These are phyloP conservation scores for Phaethornis superciliosus DNA, from an alignment of 2,113 vertebrate species.

Conservation along the genomic window DNA sequence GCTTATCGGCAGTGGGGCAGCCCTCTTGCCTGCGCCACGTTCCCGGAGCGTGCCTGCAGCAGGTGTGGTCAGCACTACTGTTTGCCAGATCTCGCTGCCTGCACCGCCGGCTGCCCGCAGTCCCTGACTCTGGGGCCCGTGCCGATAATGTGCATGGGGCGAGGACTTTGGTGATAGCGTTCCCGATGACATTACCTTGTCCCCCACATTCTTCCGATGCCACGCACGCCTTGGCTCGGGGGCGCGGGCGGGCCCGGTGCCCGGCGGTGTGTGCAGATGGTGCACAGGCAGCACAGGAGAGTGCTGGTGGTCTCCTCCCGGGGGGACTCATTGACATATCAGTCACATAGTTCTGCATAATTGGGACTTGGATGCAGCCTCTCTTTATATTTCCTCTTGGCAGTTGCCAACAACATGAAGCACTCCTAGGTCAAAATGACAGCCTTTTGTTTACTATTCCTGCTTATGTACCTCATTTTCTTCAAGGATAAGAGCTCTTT, in stretches of 20 bases:
- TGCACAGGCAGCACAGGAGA: neutral
- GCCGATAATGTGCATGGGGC: constrained; percentile 39
- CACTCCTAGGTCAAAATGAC: constrained; percentile 61
- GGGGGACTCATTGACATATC: constrained; percentile 62
- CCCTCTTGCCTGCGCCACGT: constrained; percentile 75
- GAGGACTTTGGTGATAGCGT: constrained; percentile 14
- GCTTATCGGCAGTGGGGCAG: constrained; percentile 54
- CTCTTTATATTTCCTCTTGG: constrained; percentile 62
- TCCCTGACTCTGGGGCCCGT: constrained; percentile 74
- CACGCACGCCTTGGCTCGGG: constrained; percentile 32
- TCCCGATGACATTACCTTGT: constrained; percentile 75
- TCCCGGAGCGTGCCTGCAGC: constrained; percentile 78
- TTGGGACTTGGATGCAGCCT: constrained; percentile 64
- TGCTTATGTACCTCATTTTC: constrained; percentile 66
- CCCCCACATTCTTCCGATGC: constrained; percentile 60
- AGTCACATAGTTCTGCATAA: constrained; percentile 58
- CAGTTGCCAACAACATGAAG: constrained; percentile 67
- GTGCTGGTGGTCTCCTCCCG: constrained; percentile 70
- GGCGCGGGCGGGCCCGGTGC: neutral
- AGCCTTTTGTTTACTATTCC: constrained; percentile 70
- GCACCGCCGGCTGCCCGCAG: constrained; percentile 50
- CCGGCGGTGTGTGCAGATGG: neutral
- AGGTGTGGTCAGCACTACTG: constrained; percentile 78
- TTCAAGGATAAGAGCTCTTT: constrained; percentile 71
- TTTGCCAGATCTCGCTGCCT: constrained; percentile 9